phyloP scores from a whole-genome alignment of 2,797 vertebrate genomes.

The Pipistrellus kuhlii region DNA sequence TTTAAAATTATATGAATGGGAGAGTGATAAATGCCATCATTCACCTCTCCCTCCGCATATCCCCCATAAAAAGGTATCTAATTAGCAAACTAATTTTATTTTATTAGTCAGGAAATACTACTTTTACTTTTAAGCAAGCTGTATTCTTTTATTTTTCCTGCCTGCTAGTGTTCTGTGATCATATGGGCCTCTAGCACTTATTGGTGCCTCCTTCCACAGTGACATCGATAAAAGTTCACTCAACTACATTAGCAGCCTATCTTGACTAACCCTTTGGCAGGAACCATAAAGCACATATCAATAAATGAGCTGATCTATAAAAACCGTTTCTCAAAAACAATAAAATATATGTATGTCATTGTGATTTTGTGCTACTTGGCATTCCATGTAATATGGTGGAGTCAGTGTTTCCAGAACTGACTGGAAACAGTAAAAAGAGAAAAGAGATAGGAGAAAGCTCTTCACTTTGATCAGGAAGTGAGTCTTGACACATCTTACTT shows the following conservation, averaged over 20 bases:
- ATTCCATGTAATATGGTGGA: neutral
- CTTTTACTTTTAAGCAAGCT: neutral
- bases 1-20: neutral
- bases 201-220: neutral
- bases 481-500: neutral
- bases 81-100: constrained; percentile 1
- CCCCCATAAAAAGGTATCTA: neutral
- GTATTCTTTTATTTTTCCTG: neutral
- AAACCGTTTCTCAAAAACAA: constrained; percentile 12
- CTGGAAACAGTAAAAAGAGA: neutral
- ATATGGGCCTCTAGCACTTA: neutral
- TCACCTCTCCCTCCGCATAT: neutral
- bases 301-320: neutral
- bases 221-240: neutral
- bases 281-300: neutral
- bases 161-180: neutral
- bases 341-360: neutral
- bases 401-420: neutral
- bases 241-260: neutral
- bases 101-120: neutral
- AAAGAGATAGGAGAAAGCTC: neutral
- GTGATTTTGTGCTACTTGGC: neutral
- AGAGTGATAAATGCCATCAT: neutral
- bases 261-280: constrained; percentile 4
- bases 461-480: neutral